Percentiles rank a stretch among this genome's conserved stretches.
Conservation (phyloP, 2,888 invertebrate species). For the Dione juno region DNA sequence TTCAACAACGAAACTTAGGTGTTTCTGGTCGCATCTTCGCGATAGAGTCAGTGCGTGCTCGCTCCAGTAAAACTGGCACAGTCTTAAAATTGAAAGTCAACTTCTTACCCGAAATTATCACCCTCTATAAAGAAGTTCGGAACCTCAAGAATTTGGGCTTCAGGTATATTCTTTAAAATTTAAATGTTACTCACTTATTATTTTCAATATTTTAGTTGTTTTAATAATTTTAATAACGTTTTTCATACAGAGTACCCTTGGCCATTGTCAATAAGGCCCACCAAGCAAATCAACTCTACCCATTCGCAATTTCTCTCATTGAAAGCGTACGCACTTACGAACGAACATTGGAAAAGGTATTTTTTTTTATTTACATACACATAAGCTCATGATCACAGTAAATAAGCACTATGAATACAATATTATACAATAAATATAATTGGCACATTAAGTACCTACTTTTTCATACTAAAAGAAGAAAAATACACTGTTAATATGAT, state of each 20-base stretch:
- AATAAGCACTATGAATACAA: conserved; percentile 29
- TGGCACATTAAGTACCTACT: conserved; percentile 41
- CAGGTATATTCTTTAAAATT: conserved; percentile 66
- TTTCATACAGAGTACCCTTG: conserved; percentile 91
- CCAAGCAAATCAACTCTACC: conserved; percentile 98
- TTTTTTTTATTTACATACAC: conserved; percentile 8
- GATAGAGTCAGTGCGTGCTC: conserved; percentile 91
- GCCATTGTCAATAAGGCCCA: conserved; percentile 99
- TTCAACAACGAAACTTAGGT: conserved; percentile 96
- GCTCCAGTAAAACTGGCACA: conserved; percentile 90
- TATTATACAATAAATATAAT: conserved; percentile 45
- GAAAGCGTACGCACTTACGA: conserved; percentile 99
- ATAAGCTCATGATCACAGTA: conserved; percentile 29
- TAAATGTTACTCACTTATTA: not conserved
- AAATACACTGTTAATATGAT: conserved; percentile 41
- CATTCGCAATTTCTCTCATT: conserved; percentile 98
- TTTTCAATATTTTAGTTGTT: not conserved
- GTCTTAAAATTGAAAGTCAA: conserved; percentile 96
- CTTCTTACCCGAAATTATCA: conserved; percentile 99
- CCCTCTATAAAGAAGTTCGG: conserved; percentile 98
- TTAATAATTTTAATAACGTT: not conserved
- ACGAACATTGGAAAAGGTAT: conserved; percentile 97
- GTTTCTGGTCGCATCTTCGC: conserved; percentile 97
- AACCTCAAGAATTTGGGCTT: conserved; percentile 98
- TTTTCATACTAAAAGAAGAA: conserved; percentile 24